Conservation (phyloP, 1,140 invertebrate genomes). For the Bombus superbus region DNA sequence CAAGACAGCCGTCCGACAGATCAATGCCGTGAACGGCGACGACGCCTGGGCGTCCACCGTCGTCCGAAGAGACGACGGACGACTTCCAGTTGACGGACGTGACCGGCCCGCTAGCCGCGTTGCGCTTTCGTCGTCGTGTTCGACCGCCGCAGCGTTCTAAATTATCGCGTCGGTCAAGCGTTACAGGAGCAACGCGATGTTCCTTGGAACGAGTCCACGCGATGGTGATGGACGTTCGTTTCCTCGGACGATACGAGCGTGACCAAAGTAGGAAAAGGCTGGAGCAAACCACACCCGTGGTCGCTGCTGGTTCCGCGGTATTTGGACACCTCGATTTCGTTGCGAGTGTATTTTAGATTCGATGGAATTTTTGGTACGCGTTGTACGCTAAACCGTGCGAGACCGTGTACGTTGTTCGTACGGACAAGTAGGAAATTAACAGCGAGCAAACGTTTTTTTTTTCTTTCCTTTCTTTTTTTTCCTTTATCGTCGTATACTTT, state of each 20-base stretch:
- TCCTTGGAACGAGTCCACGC: background rate
- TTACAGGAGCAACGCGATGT: background rate
- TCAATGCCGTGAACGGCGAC: constrained; percentile 80
- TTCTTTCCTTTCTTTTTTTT: no score
- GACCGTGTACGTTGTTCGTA: no score
- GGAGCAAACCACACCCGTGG: constrained; percentile 58
- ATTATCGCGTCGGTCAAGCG: background rate
- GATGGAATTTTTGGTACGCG: no score
- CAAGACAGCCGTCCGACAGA: constrained; percentile 80
- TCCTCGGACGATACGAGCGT: constrained; percentile 1
- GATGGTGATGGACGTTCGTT: background rate
- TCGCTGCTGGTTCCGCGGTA: background rate
- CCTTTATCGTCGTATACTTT: no score
- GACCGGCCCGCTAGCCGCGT: background rate
- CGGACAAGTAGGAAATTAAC: no score
- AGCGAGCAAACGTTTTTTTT: no score
- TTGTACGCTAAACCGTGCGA: no score
- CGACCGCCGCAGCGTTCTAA: background rate
- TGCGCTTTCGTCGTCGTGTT: background rate
- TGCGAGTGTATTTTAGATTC: no score
- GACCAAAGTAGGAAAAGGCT: background rate
- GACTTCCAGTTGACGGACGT: constrained; percentile 48
- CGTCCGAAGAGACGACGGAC: constrained; percentile 63
- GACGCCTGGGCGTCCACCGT: constrained; percentile 76
- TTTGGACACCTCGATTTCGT: background rate